Base-by-base conservation (phyloP, 2,888 invertebrate genomes). In the Strigamia maritima region DNA sequence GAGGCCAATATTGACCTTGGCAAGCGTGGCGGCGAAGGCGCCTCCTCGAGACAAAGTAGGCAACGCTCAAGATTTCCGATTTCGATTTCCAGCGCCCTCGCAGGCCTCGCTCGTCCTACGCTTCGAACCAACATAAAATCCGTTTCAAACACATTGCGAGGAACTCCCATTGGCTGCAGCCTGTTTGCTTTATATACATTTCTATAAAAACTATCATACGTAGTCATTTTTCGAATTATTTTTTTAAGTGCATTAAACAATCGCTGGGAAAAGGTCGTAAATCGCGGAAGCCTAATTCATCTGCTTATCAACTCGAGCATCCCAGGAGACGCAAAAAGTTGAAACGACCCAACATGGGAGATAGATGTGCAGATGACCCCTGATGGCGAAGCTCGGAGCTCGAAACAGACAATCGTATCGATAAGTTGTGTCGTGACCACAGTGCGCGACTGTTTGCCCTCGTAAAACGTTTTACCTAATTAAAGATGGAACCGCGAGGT, bases 261-360 rank as follows among this genome's bases (percentile, higher is more conserved):
- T n/a, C n/a, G n/a, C n/a, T n/a, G n/a, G n/a, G n/a, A n/a, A n/a
- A n/a, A n/a, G n/a, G n/a, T n/a, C n/a, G n/a, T n/a, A n/a, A n/a
- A n/a, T n/a, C n/a, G 28, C 70, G 70, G 70, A n/a, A n/a, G n/a
- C n/a, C 28, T 70, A 70, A 70, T 70, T 70, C 26, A 70, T 70
- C 70, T 70, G 70, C 3, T 54, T 54, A 54, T 54, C 54, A 54
- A n/a, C 54, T 54, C 24, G 26, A 28, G 16, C 24, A 26, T 70
- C 70, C 70, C 70, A 16, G 4, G 70, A 28, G 26, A 70, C 70
- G 16, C 70, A 70, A 28, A 70, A n/a, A n/a, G n/a, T 70, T 70
- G 26, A 70, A 70, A 54, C 54, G 54, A 54, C 54, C 54, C 54
- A 54, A 54, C 54, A 54, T n/a, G n/a, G n/a, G n/a, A n/a, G n/a